Evolutionary conservation across 2,888 invertebrate species (phyloP).

Genomic region (Ectobius pallidus): DNA sequence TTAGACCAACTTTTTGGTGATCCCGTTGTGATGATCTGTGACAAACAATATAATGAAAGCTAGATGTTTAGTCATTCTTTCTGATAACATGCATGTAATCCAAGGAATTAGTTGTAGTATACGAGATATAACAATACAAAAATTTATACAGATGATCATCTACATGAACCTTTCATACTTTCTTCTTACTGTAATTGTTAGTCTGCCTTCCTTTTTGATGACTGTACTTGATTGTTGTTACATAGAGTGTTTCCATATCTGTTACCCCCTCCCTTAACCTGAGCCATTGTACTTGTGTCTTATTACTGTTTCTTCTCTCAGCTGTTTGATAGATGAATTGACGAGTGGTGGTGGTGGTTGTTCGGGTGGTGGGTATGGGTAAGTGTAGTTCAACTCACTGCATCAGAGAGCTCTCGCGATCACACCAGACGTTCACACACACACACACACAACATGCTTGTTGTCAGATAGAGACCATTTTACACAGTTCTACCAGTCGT

Average conservation of each 20-base stretch:
- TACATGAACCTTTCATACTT: not conserved
- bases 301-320: constrained; percentile 54
- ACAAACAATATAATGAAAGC: not conserved
- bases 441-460: too few relatives aligned
- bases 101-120: not conserved
- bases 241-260: not conserved
- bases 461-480: too few relatives aligned
- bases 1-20: too few relatives aligned
- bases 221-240: constrained; percentile 13
- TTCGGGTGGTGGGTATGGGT: constrained; percentile 59
- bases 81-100: constrained; percentile 2
- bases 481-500: too few relatives aligned
- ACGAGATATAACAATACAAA: constrained; percentile 1
- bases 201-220: not conserved
- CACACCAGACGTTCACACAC: too few relatives aligned
- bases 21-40: too few relatives aligned
- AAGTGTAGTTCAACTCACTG: constrained; percentile 58
- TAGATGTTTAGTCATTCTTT: not conserved
- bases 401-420: too few relatives aligned
- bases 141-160: too few relatives aligned
- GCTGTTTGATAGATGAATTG: constrained; percentile 88
- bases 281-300: constrained; percentile 44
- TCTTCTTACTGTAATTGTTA: not conserved
- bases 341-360: constrained; percentile 66
- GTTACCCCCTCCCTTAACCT: not conserved